These are phyloP conservation scores for Telenomus remus DNA, from an alignment of 1,140 invertebrate genomes.

Conservation along the genomic window DNA sequence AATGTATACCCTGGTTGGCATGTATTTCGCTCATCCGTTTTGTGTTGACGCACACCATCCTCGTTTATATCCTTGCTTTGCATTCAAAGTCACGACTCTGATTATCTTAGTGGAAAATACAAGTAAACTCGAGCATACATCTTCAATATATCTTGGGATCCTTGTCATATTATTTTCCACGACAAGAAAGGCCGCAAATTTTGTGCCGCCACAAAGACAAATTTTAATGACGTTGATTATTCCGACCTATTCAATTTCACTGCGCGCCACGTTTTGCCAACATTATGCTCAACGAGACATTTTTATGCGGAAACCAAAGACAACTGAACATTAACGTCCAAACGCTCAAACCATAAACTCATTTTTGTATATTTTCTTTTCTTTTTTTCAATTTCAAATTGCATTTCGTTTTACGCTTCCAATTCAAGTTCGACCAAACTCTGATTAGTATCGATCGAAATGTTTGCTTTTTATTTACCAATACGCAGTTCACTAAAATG, in stretches of 20 bases:
- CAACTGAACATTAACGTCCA: slow-evolving; percentile 12
- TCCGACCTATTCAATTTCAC: slow-evolving; percentile 39
- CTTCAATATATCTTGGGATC: slow-evolving; percentile 64
- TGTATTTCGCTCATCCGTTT: slow-evolving; percentile 20
- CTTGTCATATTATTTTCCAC: slow-evolving; percentile 41
- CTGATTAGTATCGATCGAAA: too few species aligned
- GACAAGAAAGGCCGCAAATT: background rate
- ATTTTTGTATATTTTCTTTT: too few species aligned
- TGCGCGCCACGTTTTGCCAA: background rate
- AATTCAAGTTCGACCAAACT: too few species aligned
- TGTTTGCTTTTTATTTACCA: too few species aligned
- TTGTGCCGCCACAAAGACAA: slow-evolving; percentile 25
- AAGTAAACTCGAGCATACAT: slow-evolving; percentile 63
- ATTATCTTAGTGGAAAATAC: slow-evolving; percentile 71
- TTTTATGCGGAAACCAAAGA: slow-evolving; percentile 27
- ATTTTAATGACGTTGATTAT: slow-evolving; percentile 54
- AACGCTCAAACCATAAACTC: slow-evolving; percentile 4
- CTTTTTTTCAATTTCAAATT: too few species aligned
- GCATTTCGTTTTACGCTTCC: too few species aligned
- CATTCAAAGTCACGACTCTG: slow-evolving; percentile 70
- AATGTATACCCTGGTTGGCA: slow-evolving; percentile 36
- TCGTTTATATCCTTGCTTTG: slow-evolving; percentile 55
- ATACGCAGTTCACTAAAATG: too few species aligned
- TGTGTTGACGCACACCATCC: slow-evolving; percentile 39
- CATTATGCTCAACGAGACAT: background rate